A percentile compares a stretch with the other conserved stretches of the same genome.
Conservation (phyloP, 2,888 invertebrate genomes). For the Conomelus anceps region DNA sequence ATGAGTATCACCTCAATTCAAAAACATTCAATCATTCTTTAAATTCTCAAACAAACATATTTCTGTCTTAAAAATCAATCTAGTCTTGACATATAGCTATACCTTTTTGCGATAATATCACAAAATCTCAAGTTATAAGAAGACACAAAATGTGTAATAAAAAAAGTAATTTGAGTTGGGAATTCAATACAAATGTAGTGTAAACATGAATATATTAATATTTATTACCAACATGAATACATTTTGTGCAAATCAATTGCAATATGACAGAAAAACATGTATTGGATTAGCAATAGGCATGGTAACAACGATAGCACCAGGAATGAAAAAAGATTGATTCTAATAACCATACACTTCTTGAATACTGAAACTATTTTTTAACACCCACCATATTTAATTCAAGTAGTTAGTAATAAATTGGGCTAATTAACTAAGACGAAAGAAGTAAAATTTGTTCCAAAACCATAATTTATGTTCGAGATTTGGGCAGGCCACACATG, state of each 20-base stretch:
- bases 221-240: neutral
- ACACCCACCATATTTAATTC: neutral
- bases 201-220: neutral
- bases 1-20: too few species aligned
- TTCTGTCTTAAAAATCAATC: too few species aligned
- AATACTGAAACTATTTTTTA: neutral
- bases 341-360: neutral
- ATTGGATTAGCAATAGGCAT: neutral
- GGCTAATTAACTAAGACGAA: neutral
- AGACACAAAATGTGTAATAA: too few species aligned
- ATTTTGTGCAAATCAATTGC: neutral
- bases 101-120: too few species aligned
- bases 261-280: neutral
- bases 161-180: neutral
- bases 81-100: too few species aligned
- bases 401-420: neutral
- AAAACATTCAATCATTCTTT: too few species aligned
- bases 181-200: neutral
- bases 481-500: too few species aligned
- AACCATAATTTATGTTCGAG: neutral
- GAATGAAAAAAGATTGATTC: neutral
- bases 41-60: too few species aligned
- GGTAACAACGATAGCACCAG: neutral
- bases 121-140: too few species aligned
- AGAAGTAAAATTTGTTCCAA: neutral